Base-by-base conservation (phyloP, 2,888 invertebrate genomes). In the Lymantria dispar region DNA sequence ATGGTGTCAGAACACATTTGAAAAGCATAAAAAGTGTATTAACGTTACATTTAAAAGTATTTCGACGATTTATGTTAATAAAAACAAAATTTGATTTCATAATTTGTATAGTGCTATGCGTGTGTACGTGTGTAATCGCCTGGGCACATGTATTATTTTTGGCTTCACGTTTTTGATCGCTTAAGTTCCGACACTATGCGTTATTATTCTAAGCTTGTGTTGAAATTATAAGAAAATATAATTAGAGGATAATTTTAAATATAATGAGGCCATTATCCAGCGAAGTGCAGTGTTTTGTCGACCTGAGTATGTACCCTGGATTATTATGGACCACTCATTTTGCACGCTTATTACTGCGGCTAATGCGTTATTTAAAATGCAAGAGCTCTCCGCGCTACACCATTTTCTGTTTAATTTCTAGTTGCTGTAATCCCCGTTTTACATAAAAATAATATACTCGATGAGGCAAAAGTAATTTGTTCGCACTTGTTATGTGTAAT, bases 271-370 rank as follows among this genome's bases (percentile, higher is more conserved):
- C 65, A 73, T 74, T 72, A 68, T 48, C 56, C 52, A 52, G 56
- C 64, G 54, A 55, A 63, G 60, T 64, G 54, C 60, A 55, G 62
- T 59, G 50, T 54, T 58, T 53, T 13, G 45, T 50, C 44, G 45
- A 60, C 50, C 53, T 48, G 39, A 36, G 46, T 43, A 54, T 58
- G 52, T 62, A 50, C 48, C 46, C 43, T 45, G 60, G 50, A 58
- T 69, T 71, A 74, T 72, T 72, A 74, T 64, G 57, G 58, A 62
- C 67, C 58, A 55, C 62, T 65, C 66, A 66, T 63, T 71, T 54
- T 56, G 56, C 52, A 46, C 52, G 58, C 58, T 65, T 68, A 71
- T 64, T 72, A 60, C 63, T 41, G 43, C 52, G 56, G 52, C 50
- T 68, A 63, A 70, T 64, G 55, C 44, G 64, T 62, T 64, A 62